Percentiles rank a stretch among this genome's conserved stretches.
These are phyloP conservation scores for Mimumesa dahlbomi DNA, from an alignment of 2,888 invertebrate species.

Conservation along the genomic window DNA sequence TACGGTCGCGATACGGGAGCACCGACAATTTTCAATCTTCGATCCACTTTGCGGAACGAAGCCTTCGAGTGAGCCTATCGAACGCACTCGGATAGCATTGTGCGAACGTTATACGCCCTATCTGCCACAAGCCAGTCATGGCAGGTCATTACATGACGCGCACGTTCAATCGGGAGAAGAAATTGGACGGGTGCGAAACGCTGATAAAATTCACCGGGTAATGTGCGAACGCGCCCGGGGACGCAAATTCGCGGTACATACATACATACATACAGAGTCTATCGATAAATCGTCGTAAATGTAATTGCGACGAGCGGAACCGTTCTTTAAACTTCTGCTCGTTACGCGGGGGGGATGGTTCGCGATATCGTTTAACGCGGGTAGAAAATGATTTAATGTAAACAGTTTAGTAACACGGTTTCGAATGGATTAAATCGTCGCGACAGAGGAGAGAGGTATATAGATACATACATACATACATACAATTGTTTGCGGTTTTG, in stretches of 20 bases:
- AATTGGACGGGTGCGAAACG: constrained; percentile 47
- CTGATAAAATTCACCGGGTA: constrained; percentile 28
- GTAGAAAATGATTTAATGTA: too few relatives aligned
- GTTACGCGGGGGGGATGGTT: too few relatives aligned
- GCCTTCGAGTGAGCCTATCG: constrained; percentile 40
- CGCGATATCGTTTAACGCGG: too few relatives aligned
- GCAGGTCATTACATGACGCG: constrained; percentile 32
- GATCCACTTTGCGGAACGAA: constrained; percentile 38
- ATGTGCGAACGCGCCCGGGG: neutral
- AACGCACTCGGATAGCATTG: constrained; percentile 35
- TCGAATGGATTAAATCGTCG: too few relatives aligned
- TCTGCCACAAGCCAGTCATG: constrained; percentile 45
- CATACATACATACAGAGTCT: too few relatives aligned
- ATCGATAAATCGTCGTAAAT: too few relatives aligned
- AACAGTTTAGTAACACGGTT: too few relatives aligned
- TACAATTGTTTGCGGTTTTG: too few relatives aligned
- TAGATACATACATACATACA: too few relatives aligned
- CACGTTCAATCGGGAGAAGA: constrained; percentile 57
- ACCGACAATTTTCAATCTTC: constrained; percentile 40
- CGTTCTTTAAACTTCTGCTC: too few relatives aligned
- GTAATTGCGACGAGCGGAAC: too few relatives aligned
- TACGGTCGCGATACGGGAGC: constrained; percentile 22
- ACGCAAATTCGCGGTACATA: neutral
- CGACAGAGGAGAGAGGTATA: too few relatives aligned
- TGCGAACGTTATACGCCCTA: constrained; percentile 32